phyloP scores from a whole-genome alignment of 2,797 vertebrate genomes.

The Gouania willdenowi region DNA sequence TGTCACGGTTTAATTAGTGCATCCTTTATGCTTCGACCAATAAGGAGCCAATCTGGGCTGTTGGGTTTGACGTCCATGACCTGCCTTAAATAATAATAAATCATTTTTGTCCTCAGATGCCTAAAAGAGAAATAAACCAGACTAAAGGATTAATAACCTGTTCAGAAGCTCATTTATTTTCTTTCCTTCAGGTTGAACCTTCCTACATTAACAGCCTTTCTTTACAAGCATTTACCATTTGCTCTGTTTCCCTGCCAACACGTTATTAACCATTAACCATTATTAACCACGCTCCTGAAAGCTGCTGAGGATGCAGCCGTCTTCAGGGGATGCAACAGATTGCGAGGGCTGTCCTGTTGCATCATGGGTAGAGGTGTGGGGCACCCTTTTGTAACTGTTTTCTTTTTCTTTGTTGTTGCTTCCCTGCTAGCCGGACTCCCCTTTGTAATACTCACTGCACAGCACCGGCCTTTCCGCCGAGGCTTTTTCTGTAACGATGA shows the following conservation, averaged over 20 bases:
- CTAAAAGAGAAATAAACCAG: too few species aligned
- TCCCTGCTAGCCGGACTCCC: conserved; percentile 93
- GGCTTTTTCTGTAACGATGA: conserved; percentile 99
- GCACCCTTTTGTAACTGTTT: conserved; percentile 35
- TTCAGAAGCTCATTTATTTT: conserved; percentile 4
- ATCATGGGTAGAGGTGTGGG: conserved; percentile 11
- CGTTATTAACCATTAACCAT: conserved; percentile 30
- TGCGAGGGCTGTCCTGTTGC: conserved; percentile 19
- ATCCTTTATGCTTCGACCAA: too few species aligned
- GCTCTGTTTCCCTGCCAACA: neutral
- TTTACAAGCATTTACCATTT: neutral
- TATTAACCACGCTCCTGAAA: conserved; percentile 13
- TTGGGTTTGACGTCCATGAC: too few species aligned
- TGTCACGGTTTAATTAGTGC: too few species aligned
- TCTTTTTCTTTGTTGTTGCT: conserved; percentile 68
- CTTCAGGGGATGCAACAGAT: neutral
- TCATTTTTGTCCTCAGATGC: too few species aligned
- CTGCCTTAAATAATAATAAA: too few species aligned
- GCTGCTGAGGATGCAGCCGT: neutral
- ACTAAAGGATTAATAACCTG: too few species aligned
- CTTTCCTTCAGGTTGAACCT: neutral
- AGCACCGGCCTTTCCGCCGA: conserved; percentile 85
- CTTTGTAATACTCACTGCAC: conserved; percentile 89
- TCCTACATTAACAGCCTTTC: conserved; percentile 11
- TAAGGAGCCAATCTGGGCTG: too few species aligned